Conservation (phyloP, 2,797 vertebrate genomes). For the Glossophaga mutica region DNA sequence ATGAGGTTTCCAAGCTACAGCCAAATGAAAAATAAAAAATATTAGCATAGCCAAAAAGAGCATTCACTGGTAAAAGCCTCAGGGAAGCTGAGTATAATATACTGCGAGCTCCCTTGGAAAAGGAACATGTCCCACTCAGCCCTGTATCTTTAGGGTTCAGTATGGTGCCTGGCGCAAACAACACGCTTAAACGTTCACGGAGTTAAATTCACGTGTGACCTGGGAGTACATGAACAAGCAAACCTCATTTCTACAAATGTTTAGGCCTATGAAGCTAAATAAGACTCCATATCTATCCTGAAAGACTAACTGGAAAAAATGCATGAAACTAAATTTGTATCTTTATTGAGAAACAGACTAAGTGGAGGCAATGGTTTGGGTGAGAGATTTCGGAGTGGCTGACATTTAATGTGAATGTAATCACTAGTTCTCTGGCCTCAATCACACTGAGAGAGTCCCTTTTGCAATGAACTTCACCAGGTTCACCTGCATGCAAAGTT, state of each 20-base stretch:
- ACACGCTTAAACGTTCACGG: neutral
- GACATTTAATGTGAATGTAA: neutral
- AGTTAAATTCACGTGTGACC: neutral
- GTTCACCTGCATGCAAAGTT: constrained; percentile 48
- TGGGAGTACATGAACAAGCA: neutral
- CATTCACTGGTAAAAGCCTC: constrained; percentile 1
- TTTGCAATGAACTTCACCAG: constrained; percentile 23
- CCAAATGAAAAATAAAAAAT: constrained; percentile 49
- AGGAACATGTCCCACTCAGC: neutral
- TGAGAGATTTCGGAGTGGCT: neutral
- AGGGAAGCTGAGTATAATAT: neutral
- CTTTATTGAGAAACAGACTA: constrained; percentile 20
- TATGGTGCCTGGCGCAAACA: neutral
- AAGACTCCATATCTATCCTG: neutral
- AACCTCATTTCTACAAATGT: neutral
- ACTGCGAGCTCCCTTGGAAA: neutral
- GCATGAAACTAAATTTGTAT: constrained; percentile 29
- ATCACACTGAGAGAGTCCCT: neutral
- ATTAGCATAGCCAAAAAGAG: constrained; percentile 26
- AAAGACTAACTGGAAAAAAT: neutral
- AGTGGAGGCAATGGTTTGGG: neutral
- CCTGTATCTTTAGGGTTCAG: neutral
- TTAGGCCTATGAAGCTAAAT: neutral
- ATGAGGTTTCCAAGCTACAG: constrained; percentile 55
- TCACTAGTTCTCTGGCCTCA: neutral